Evolutionary conservation across 2,797 vertebrate species (phyloP), one percentile per base, ranked within the genome.

Genomic region (Danio albolineatus): DNA sequence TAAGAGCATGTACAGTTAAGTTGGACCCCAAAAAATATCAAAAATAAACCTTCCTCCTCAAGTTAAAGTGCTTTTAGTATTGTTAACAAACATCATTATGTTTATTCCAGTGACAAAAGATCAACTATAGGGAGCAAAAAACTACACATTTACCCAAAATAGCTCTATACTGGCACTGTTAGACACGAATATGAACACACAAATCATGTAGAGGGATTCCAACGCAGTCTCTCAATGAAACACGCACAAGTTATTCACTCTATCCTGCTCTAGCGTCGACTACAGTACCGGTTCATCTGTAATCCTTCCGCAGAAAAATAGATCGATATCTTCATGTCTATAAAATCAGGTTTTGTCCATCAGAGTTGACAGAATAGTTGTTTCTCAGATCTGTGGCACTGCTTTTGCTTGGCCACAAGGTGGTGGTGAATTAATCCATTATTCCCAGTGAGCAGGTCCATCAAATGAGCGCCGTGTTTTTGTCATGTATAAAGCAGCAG

Each of bases 1-100:
- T 66, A 65, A 48, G 21, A 36, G 12, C 38, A 56, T n/a, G 44
- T 56, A 78, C 28, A 71, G 75, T 81, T 86, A 82, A 61, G 69
- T 60, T 72, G 61, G 76, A 69, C 6, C 57, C 48, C 66, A 77
- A 81, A 82, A 86, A 87, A 85, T 85, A 88, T 83, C 83, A 88
- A 86, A 73, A 78, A 78, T 60, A 85, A 88, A 85, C 88, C 83
- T 79, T 83, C 82, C 81, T 81, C 84, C 83, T 81, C 49, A 75
- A 85, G 88, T 92, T 92, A 92, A 93, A 93, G 91, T 94, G 92
- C 92, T 90, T 92, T 93, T 94, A 94, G 92, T 93, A 90, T 70
- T 80, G 87, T 89, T 89, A 91, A 86, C 77, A 86, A 81, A 86
- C 78, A 60, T 73, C 53, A 61, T 76, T 62, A 75, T 69, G 71